phyloP scores from a whole-genome alignment of 2,113 vertebrate genomes.

The Ammospiza caudacuta region DNA sequence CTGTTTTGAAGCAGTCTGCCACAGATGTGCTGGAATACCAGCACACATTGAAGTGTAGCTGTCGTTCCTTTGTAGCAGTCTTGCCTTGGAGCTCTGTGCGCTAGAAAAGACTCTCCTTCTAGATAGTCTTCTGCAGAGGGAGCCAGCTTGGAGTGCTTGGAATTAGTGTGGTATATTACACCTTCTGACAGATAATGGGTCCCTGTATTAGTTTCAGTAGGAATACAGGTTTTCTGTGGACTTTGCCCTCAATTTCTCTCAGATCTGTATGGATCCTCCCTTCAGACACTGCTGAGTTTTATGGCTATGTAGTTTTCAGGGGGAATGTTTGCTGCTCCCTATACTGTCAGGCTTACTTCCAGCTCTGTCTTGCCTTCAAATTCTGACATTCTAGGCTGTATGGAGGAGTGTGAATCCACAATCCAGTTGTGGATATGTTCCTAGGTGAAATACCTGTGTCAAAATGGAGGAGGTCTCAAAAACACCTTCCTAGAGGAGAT shows the following conservation, averaged over 20 bases:
- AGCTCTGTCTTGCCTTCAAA: background rate
- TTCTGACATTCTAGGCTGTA: background rate
- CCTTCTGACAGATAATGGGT: background rate
- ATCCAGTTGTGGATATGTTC: accelerated
- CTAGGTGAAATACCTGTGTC: background rate
- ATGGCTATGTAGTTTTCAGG: background rate
- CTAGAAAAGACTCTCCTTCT: background rate
- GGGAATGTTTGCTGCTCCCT: background rate
- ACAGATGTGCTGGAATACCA: background rate
- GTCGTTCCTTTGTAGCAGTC: background rate
- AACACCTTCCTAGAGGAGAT: background rate
- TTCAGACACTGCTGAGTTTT: background rate
- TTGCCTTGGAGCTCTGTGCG: background rate
- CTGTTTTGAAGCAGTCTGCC: background rate
- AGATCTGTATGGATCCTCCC: background rate
- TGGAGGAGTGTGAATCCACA: background rate
- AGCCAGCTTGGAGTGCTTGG: background rate
- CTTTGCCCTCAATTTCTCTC: background rate
- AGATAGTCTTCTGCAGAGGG: background rate
- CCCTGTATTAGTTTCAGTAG: background rate
- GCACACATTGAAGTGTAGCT: background rate
- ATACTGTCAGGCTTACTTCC: background rate
- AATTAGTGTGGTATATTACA: background rate
- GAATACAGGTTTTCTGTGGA: background rate
- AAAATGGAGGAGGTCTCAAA: background rate